Evolutionary conservation across 1,140 invertebrate species (phyloP), one percentile per base, ranked within the genome.

Genomic region (Macrobrachium nipponense): DNA sequence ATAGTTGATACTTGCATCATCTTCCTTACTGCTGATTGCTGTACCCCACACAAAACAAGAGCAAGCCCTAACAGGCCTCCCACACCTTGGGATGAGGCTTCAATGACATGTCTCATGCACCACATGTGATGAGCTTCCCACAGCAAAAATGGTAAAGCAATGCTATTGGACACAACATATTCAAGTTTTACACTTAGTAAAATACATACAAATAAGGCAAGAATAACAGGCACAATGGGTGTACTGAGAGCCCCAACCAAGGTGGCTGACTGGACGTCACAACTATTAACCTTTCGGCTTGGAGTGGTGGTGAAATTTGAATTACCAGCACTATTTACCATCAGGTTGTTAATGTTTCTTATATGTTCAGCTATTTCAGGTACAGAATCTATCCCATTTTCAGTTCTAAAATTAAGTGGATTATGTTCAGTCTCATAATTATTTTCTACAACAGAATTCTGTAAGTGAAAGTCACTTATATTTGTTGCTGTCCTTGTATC

Each of bases 141-240:
- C n/a, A 84, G 27, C 10, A 84, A 36, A 58, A 84, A 84, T n/a
- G 82, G 82, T 14, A 78, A 27, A 7, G 82, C 58, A 59, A 84
- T 77, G 73, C 82, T 84, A 36, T 84, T 77, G 23, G 73, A 84
- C 18, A 84, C 73, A 20, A 84, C 43, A 62, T 84, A 84, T 15
- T 75, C 82, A 62, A 78, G 72, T 15, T 64, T 68, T 61, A 64
- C 5, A 4, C 36, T 66, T 44, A 84, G 61, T 43, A 84, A 44
- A 68, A 20, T 18, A 43, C 82, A 84, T 61, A 84, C 82, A 59
- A 68, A 20, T 77, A 84, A 66, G 73, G 82, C 82, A 44, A 84
- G 59, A 43, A 77, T 11, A 51, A 84, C 43, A 23, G 72, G 82
- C 59, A 78, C 73, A 61, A 84, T 44, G 8, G 62, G 68, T 61